Evolutionary conservation across 2,113 vertebrate genomes (phyloP).

Genomic region (Acinonyx jubatus): DNA sequence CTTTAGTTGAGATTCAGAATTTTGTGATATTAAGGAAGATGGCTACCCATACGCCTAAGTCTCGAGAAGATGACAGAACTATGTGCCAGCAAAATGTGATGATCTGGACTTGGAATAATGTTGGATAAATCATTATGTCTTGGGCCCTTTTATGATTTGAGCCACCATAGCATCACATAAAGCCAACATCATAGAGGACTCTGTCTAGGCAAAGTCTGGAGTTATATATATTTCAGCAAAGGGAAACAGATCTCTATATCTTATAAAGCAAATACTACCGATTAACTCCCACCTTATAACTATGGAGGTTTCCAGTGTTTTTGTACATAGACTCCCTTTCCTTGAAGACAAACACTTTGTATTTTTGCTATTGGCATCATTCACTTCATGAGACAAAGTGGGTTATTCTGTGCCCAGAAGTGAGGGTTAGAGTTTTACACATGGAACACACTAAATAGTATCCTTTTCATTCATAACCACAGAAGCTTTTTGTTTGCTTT

Average conservation of each 20-base stretch:
- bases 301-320: neutral
- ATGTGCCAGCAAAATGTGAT: neutral
- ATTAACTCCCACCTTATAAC: neutral
- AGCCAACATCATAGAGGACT: neutral
- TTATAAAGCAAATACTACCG: neutral
- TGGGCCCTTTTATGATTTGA: neutral
- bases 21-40: constrained; percentile 69
- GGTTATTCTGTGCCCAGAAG: neutral
- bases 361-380: neutral
- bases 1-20: constrained; percentile 65
- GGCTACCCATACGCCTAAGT: neutral
- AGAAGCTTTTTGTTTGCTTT: neutral
- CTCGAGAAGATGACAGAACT: constrained; percentile 49
- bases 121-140: neutral
- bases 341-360: neutral
- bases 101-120: neutral
- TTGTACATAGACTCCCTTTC: neutral
- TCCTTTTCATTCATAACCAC: neutral
- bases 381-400: neutral
- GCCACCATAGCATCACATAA: neutral
- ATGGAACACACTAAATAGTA: neutral
- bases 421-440: neutral
- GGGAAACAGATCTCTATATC: neutral
- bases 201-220: neutral
- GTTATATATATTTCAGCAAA: neutral